These are phyloP conservation scores for Leptinotarsa undecemlineata DNA, from an alignment of 1,140 invertebrate genomes.

Conservation along the genomic window DNA sequence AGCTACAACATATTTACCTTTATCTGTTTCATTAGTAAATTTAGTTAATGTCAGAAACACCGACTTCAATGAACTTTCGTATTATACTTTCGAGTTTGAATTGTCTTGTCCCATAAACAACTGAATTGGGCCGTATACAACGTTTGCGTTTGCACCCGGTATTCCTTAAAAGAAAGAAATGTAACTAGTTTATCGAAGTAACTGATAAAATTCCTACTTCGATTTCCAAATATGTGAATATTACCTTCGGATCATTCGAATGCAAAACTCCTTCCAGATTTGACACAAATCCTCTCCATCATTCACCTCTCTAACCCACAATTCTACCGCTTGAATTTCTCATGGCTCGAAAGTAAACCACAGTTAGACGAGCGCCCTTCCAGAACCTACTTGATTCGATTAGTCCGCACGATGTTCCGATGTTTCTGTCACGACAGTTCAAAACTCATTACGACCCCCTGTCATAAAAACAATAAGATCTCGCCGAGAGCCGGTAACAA, in stretches of 20 bases:
- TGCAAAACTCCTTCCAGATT: background rate
- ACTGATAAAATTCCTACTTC: no score
- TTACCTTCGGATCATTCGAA: background rate
- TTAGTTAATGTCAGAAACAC: no score
- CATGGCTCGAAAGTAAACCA: conserved; percentile 20
- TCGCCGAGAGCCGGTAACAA: background rate
- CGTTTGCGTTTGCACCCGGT: no score
- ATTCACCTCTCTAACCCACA: conserved; percentile 1
- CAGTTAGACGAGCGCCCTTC: conserved; percentile 2
- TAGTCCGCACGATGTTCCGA: conserved; percentile 7
- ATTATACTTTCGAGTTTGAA: no score
- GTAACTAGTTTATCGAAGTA: no score
- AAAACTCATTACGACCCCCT: conserved; percentile 17
- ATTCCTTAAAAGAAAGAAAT: no score
- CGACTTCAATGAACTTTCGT: no score
- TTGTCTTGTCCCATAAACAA: no score
- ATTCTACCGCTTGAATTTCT: conserved; percentile 8
- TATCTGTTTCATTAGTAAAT: no score
- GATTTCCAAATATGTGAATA: no score
- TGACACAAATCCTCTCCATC: background rate
- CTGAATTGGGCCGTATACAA: no score
- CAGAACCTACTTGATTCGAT: conserved; percentile 16
- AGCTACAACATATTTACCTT: no score
- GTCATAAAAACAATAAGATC: conserved; percentile 20
- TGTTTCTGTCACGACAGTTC: conserved; percentile 21